Base-by-base conservation (phyloP, 2,113 vertebrate species). In the Leptocoma aspasia region DNA sequence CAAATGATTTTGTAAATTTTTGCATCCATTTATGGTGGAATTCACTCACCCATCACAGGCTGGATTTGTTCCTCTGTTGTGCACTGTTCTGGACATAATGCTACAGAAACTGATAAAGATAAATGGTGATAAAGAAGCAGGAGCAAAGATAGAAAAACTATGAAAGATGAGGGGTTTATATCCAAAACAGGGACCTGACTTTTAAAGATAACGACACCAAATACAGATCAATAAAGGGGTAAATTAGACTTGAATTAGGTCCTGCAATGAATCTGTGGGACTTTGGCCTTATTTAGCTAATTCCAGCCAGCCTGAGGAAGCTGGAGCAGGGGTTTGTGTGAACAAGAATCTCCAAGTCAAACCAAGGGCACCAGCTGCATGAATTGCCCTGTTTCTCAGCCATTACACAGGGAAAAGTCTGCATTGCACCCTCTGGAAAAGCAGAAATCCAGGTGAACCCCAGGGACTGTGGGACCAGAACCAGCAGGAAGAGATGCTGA, bases 111-210 rank as follows among this genome's bases (percentile, higher is more conserved):
- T 83, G 52, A 92, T 92, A 69, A 92, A 86, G 85, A 96, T 66
- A 81, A 94, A 94, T 95, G 47, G 35, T 50, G 59, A 81, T 63
- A 85, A 86, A 86, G 54, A 90, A 73, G 49, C 28, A 85, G 82
- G 53, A 87, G 71, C 68, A 90, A 80, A 93, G 65, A 54, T 4
- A 42, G 56, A 52, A 92, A 78, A 97, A 31, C 28, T 65, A 63
- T 93, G 86, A 96, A 83, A 57, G 76, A 97, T 95, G 82, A 94
- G 85, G 16, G 3, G 39, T 90, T 92, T 77, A 66, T 44, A 82
- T 66, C 82, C 52, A 70, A 94, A 88, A 70, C n/a, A 70, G 42
- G 52, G 27, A 57, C 21, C 39, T 86, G 82, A 47, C 30, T 92
- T 89, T 70, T n/a, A 70, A 93, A 90, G 82, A 70, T 83, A 92